A percentile compares a stretch with the other conserved stretches of the same genome.
Evolutionary conservation across 2,797 vertebrate genomes (phyloP).

Genomic region (Eutrigla gurnardus): DNA sequence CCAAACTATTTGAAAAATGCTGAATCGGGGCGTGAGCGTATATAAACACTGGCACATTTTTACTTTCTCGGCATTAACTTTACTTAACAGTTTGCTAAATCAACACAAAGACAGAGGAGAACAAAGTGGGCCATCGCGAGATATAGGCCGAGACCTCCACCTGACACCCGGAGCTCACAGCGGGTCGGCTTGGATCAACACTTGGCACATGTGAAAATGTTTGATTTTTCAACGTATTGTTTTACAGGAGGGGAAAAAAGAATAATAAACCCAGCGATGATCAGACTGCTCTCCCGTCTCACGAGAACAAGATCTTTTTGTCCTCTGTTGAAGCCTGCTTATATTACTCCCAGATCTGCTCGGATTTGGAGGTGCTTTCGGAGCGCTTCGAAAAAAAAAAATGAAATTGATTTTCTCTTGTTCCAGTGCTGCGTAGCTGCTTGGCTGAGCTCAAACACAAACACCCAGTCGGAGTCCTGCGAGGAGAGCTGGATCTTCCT

Average conservation of each 20-base stretch:
- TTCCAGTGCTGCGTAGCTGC: conserved; percentile 31
- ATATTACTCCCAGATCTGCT: conserved; percentile 57
- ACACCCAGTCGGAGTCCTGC: conserved; percentile 27
- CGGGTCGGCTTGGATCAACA: conserved; percentile 30
- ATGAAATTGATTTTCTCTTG: conserved; percentile 70
- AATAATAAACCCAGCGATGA: conserved; percentile 32
- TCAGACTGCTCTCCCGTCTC: conserved; percentile 7
- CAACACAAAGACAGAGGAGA: background rate
- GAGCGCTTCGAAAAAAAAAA: conserved; percentile 63
- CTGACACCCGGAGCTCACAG: conserved; percentile 37
- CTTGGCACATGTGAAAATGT: background rate
- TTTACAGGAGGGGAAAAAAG: background rate
- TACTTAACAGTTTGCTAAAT: conserved; percentile 18
- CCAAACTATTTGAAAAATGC: conserved; percentile 4
- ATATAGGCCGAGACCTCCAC: conserved; percentile 22
- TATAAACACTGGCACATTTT: conserved; percentile 8
- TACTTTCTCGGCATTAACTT: background rate
- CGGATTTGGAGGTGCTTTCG: conserved; percentile 39
- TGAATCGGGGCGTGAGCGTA: background rate
- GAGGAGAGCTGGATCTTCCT: conserved; percentile 36
- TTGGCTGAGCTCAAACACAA: conserved; percentile 57
- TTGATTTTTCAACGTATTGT: conserved; percentile 8
- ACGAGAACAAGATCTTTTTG: conserved; percentile 27
- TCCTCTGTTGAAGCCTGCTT: conserved; percentile 9
- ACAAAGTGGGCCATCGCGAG: conserved; percentile 38